Evolutionary conservation across 2,113 vertebrate genomes (phyloP), one percentile per base, ranked within the genome.

Genomic region (Lophura nycthemera): DNA sequence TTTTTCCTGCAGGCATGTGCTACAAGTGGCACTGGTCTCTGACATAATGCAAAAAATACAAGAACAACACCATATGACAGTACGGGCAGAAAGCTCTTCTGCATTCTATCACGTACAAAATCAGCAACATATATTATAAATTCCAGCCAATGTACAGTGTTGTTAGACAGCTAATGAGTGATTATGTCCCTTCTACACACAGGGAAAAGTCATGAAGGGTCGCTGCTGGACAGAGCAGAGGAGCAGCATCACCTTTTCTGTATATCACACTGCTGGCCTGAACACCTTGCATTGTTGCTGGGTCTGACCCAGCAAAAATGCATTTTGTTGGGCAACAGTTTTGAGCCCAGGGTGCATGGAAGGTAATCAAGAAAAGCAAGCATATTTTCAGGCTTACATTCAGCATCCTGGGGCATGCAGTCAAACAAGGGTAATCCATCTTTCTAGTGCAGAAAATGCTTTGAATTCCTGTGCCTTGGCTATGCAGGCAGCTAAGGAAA

Each of bases 211-310:
- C 1, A 0, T 18, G 48, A 25, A 52, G 36, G 11, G 25, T 19
- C 14, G 30, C 42, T n/a, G 11, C 17, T 0, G 0, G 22, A 45
- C 5, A 20, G 19, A 64, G 43, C 50, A 56, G 52, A 36, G 6
- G 59, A 72, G 18, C 9, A 4, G 60, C 10, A 19, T 25, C 19
- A 24, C 32, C 34, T 45, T 79, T 63, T 57, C 27, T n/a, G 21
- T 8, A 27, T 43, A 67, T n/a, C n/a, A 11, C 20, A 3, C 14
- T 34, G 52, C 21, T 56, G 74, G 11, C 43, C 42, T 11, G 11
- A 70, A 42, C 19, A 59, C 21, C 48, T 47, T 59, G 42, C 25
- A 21, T 16, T 20, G 11, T 52, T 77, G 27, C 57, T 61, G 48
- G 30, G 38, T n/a, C 59, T 83, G 47, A n/a, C n/a, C n/a, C n/a